Evolutionary conservation across 2,888 invertebrate genomes (phyloP).

Genomic region (Odontocerum albicorne): DNA sequence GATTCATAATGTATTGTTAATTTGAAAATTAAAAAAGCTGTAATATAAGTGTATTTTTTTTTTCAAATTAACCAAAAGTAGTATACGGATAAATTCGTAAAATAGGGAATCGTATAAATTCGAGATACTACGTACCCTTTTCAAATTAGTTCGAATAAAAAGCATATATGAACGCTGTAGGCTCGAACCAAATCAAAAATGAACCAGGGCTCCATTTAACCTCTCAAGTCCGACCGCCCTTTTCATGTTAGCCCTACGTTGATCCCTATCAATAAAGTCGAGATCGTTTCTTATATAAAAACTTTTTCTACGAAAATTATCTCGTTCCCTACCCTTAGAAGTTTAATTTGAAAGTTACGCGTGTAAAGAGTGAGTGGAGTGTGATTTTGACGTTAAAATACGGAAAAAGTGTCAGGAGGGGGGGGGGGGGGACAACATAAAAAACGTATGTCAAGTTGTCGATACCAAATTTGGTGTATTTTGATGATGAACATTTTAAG

Average conservation of each 20-base stretch:
- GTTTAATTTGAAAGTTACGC: constrained; percentile 25
- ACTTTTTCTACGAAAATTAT: no score
- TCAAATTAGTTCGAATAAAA: no score
- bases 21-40: no score
- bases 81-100: no score
- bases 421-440: neutral
- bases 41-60: no score
- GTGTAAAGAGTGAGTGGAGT: constrained; percentile 11
- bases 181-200: constrained; percentile 2
- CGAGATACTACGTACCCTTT: no score
- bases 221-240: constrained; percentile 22
- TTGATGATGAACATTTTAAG: no score
- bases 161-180: neutral
- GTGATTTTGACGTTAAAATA: constrained; percentile 26
- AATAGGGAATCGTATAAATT: no score
- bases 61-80: no score
- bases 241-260: constrained; percentile 27
- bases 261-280: constrained; percentile 9
- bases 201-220: constrained; percentile 2
- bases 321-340: no score
- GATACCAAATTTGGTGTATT: constrained; percentile 1
- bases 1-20: no score
- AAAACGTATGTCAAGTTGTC: constrained; percentile 10
- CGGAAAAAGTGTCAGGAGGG: no score
- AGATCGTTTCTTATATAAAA: neutral